Evolutionary conservation across 2,797 vertebrate species (phyloP), one percentile per base, ranked within the genome.

Genomic region (Cottoperca gobio): DNA sequence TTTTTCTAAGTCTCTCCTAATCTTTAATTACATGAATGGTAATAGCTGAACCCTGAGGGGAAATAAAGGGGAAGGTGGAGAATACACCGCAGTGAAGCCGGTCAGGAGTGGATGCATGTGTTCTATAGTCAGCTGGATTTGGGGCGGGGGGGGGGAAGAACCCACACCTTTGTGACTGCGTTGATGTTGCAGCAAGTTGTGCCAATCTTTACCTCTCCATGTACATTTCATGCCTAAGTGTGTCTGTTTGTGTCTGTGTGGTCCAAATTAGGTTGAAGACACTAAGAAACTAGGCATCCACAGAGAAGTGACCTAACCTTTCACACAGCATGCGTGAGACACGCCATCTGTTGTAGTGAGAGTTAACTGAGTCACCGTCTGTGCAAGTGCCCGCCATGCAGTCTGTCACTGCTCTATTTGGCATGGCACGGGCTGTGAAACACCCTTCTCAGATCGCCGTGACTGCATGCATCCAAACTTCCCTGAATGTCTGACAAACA

Each of bases 301-400:
- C 72, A 65, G 67, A 84, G 75, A 77, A 81, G 88, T 89, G 93
- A 93, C 89, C 84, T 74, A 92, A 91, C 88, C 91, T 89, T 83
- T 73, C 70, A 75, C 76, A 48, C 82, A 84, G 81, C 67, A 35
- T 83, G 84, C 67, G 88, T 73, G 87, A 93, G 86, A 82, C 72
- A 35, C 76, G 68, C 92, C 93, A 94, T 93, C 94, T 94, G 93
- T 81, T 89, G 79, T 62, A 50, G 78, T 78, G 89, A 83, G 86
- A 90, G 81, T 87, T 85, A 89, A 90, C 88, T 40, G 77, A 88
- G 89, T 83, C 88, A 82, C 81, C 72, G 87, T 84, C 88, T 91
- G 89, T 85, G 83, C 76, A 53, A 81, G 79, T 78, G 85, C 82
- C 81, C 84, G 26, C 89, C 86, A 31, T 74, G 76, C 76, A 88